These are phyloP conservation scores for Thalassophryne amazonica DNA, from an alignment of 2,797 vertebrate species.

Conservation along the genomic window DNA sequence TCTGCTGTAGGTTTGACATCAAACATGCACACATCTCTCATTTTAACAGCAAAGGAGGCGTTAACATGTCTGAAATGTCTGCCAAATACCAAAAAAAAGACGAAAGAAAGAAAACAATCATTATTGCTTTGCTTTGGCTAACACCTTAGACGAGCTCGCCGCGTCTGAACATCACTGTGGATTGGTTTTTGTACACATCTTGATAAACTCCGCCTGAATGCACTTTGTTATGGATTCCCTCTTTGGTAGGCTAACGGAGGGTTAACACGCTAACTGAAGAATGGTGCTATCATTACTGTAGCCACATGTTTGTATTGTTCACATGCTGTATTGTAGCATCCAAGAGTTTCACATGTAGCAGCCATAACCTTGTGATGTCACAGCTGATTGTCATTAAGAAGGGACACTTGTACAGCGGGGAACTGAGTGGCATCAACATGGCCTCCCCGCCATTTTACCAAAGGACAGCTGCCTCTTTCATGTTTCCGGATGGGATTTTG, in stretches of 20 bases:
- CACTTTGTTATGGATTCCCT: constrained; percentile 67
- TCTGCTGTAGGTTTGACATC: constrained; percentile 10
- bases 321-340: constrained; percentile 64
- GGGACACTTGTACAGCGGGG: constrained; percentile 34
- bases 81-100: constrained; percentile 64
- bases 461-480: constrained; percentile 57
- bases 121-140: constrained; percentile 32
- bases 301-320: constrained; percentile 49
- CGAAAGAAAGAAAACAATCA: constrained; percentile 27
- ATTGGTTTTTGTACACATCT: constrained; percentile 53
- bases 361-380: constrained; percentile 72
- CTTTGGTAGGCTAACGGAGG: constrained; percentile 18
- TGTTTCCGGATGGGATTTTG: too few species aligned
- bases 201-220: constrained; percentile 69
- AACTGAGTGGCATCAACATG: constrained; percentile 27
- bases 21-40: background rate
- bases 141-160: constrained; percentile 5
- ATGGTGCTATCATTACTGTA: constrained; percentile 74
- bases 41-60: constrained; percentile 13
- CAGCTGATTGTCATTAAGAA: constrained; percentile 63
- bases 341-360: constrained; percentile 63
- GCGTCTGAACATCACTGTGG: constrained; percentile 55
- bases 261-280: constrained; percentile 56
- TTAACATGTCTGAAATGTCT: constrained; percentile 24
- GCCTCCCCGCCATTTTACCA: constrained; percentile 64